A percentile compares a stretch with the other conserved stretches of the same genome.
Conservation (phyloP, 2,888 invertebrate species). For the Choristoneura rosaceana region DNA sequence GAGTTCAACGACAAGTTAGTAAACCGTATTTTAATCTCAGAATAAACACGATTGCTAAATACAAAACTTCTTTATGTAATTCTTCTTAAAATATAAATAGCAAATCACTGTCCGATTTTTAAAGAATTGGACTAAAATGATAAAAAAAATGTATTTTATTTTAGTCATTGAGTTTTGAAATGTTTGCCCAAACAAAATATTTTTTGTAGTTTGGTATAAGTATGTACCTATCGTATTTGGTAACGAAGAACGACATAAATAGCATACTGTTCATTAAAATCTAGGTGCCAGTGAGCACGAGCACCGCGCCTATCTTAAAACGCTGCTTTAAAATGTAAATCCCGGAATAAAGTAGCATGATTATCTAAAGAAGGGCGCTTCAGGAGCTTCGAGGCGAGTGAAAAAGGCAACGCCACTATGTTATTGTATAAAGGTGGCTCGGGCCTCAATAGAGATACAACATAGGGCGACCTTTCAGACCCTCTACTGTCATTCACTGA, state of each 20-base stretch:
- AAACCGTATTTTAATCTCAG: slow-evolving; percentile 21
- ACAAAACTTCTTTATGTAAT: slow-evolving; percentile 10
- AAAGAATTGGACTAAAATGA: neutral
- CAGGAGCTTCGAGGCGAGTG: slow-evolving; percentile 37
- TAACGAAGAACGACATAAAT: neutral
- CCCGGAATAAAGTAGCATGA: slow-evolving; percentile 24
- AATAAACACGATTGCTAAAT: slow-evolving; percentile 16
- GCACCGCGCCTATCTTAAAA: neutral
- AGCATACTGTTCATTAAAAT: neutral
- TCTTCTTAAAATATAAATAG: neutral
- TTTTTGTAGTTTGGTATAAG: neutral
- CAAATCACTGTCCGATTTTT: slow-evolving; percentile 2
- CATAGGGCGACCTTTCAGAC: slow-evolving; percentile 67
- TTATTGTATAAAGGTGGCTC: slow-evolving; percentile 62
- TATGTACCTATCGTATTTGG: neutral
- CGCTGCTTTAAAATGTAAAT: slow-evolving; percentile 11
- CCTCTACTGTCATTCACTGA: slow-evolving; percentile 63
- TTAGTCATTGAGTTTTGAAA: neutral
- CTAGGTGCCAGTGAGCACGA: neutral
- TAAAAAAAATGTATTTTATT: too few relatives aligned
- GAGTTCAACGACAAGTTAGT: neutral
- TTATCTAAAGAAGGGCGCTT: slow-evolving; percentile 33
- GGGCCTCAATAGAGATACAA: slow-evolving; percentile 66
- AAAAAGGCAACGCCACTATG: slow-evolving; percentile 57
- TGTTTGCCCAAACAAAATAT: neutral